Conservation (phyloP, 2,113 vertebrate genomes). For the Anseranas semipalmata region DNA sequence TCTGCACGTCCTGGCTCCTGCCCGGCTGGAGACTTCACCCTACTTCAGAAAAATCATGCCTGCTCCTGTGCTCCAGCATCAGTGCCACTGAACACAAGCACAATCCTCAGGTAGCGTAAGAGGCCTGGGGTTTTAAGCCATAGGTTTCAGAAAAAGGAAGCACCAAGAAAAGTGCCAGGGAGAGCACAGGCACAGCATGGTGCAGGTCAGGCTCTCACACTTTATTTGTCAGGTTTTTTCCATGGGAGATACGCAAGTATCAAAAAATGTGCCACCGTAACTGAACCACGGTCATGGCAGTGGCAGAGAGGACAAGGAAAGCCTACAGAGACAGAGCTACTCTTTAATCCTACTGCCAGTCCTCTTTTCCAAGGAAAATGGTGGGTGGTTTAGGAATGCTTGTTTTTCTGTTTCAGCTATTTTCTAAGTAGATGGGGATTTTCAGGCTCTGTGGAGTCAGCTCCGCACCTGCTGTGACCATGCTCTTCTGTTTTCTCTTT, state of each 20-base stretch:
- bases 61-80: not conserved
- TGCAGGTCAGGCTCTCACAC: accelerated
- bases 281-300: accelerated
- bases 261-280: accelerated
- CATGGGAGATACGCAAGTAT: not conserved
- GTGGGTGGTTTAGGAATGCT: not conserved
- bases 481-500: not conserved
- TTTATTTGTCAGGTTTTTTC: not conserved
- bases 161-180: not conserved
- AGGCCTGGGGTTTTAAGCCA: not conserved
- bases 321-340: not conserved
- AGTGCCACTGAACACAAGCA: accelerated
- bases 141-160: too few relatives aligned
- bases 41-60: not conserved
- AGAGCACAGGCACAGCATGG: accelerated
- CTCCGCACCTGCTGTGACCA: not conserved
- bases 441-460: not conserved
- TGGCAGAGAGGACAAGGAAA: not conserved
- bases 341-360: not conserved
- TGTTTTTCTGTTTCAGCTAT: not conserved
- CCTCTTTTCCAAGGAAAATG: not conserved
- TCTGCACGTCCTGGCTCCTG: accelerated
- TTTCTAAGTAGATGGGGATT: not conserved
- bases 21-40: not conserved
- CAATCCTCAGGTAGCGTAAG: accelerated